These are phyloP conservation scores for Ostrea denselamellosa DNA, from an alignment of 1,140 invertebrate species.

Conservation along the genomic window DNA sequence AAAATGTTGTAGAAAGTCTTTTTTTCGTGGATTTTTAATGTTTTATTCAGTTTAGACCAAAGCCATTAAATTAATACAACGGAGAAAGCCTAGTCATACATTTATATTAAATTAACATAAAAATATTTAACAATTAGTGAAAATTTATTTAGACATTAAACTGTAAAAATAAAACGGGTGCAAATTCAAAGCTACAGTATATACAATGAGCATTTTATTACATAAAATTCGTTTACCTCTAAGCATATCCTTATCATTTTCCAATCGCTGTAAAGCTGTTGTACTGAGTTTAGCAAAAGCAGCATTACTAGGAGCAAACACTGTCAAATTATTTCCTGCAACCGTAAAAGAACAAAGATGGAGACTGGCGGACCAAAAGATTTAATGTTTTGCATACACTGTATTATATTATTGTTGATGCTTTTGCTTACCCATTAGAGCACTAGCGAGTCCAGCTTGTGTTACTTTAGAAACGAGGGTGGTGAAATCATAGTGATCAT, in stretches of 20 bases:
- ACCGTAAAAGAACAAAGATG: neutral
- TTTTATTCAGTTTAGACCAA: too few relatives aligned
- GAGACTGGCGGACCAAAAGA: neutral
- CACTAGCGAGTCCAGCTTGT: slow-evolving; percentile 54
- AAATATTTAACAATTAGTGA: too few relatives aligned
- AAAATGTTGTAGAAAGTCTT: too few relatives aligned
- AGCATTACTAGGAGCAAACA: slow-evolving; percentile 91
- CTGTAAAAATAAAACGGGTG: too few relatives aligned
- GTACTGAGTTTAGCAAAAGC: slow-evolving; percentile 82
- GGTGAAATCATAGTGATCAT: slow-evolving; percentile 48
- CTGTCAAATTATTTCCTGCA: slow-evolving; percentile 80
- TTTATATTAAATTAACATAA: too few relatives aligned
- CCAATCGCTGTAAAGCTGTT: neutral
- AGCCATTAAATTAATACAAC: too few relatives aligned
- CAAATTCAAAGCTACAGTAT: too few relatives aligned
- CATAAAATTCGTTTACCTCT: neutral
- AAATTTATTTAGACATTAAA: too few relatives aligned
- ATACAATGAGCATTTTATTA: too few relatives aligned
- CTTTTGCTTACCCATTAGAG: slow-evolving; percentile 48
- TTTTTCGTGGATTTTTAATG: too few relatives aligned
- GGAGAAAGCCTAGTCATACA: too few relatives aligned
- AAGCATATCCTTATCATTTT: slow-evolving; percentile 10
- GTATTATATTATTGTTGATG: neutral
- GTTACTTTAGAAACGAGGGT: slow-evolving; percentile 51
- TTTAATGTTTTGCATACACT: neutral